These are phyloP conservation scores for Stegana nigrithorax DNA, from an alignment of 2,888 invertebrate genomes.

Conservation along the genomic window DNA sequence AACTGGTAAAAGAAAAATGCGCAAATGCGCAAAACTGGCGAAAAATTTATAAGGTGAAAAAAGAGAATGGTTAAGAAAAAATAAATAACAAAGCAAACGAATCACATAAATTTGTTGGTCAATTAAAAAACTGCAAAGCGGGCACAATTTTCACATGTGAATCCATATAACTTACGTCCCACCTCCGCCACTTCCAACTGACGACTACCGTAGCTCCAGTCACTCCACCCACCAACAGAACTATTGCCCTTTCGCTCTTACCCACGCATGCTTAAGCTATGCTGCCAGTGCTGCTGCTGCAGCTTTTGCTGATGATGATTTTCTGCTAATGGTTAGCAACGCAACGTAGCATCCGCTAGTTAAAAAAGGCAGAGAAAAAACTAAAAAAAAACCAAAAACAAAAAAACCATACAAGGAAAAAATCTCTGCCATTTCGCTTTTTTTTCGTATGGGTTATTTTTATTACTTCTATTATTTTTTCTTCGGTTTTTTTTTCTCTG, in stretches of 20 bases:
- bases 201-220: constrained; percentile 16
- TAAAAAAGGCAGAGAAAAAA: too few species aligned
- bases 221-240: too few species aligned
- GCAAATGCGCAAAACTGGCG: too few species aligned
- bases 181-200: constrained; percentile 31
- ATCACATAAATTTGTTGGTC: constrained; percentile 69
- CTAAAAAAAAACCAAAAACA: constrained; percentile 22
- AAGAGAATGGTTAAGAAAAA: constrained; percentile 9
- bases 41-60: background rate
- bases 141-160: constrained; percentile 60
- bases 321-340: constrained; percentile 56
- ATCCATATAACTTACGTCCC: constrained; percentile 42
- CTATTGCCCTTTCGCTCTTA: too few species aligned
- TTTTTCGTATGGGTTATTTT: constrained; percentile 35
- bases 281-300: background rate
- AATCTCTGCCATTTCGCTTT: too few species aligned
- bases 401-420: constrained; percentile 26
- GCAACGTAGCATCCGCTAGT: too few species aligned
- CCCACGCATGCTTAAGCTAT: background rate
- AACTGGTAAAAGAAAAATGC: constrained; percentile 29
- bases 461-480: too few species aligned
- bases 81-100: constrained; percentile 63
- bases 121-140: constrained; percentile 69
- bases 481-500: background rate
- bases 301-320: constrained; percentile 49